A percentile compares a stretch with the other conserved stretches of the same genome.
Evolutionary conservation across 2,888 invertebrate genomes (phyloP).

Genomic region (Zhengitettix transpicula): DNA sequence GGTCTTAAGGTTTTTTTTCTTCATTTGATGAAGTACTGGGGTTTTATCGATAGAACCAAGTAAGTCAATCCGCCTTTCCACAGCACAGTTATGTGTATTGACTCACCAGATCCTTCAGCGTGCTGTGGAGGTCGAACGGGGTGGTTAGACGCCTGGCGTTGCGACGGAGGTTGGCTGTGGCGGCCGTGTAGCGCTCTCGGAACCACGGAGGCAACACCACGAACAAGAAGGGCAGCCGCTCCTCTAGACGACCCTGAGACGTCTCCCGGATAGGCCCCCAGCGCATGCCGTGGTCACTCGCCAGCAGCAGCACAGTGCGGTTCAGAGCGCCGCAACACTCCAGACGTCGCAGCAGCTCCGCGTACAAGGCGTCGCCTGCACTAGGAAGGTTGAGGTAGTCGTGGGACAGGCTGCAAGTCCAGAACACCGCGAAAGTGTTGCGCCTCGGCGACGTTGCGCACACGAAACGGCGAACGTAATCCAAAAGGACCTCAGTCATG

Average conservation of each 20-base stretch:
- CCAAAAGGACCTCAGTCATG: slow-evolving; percentile 51
- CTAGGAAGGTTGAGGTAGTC: slow-evolving; percentile 67
- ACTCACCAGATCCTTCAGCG: slow-evolving; percentile 46
- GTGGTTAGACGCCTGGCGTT: slow-evolving; percentile 62
- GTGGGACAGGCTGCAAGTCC: slow-evolving; percentile 70
- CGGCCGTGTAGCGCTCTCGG: slow-evolving; percentile 37
- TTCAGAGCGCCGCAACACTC: slow-evolving; percentile 37
- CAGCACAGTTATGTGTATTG: too few relatives aligned
- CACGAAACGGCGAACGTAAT: slow-evolving; percentile 50
- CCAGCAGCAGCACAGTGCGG: slow-evolving; percentile 43
- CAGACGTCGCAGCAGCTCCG: slow-evolving; percentile 37
- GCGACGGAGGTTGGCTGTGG: slow-evolving; percentile 42
- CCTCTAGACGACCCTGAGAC: slow-evolving; percentile 74
- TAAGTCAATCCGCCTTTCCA: too few relatives aligned
- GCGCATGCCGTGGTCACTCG: slow-evolving; percentile 83
- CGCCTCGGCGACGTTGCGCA: slow-evolving; percentile 36
- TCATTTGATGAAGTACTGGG: too few relatives aligned
- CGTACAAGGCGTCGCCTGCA: slow-evolving; percentile 49
- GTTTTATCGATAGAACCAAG: too few relatives aligned
- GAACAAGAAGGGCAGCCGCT: slow-evolving; percentile 67
- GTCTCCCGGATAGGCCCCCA: slow-evolving; percentile 72
- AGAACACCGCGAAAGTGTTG: slow-evolving; percentile 62
- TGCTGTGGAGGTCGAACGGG: slow-evolving; percentile 71
- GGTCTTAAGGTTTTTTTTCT: too few relatives aligned
- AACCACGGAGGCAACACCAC: slow-evolving; percentile 59